Evolutionary conservation across 2,888 invertebrate genomes (phyloP).

Genomic region (Apeira syringaria): DNA sequence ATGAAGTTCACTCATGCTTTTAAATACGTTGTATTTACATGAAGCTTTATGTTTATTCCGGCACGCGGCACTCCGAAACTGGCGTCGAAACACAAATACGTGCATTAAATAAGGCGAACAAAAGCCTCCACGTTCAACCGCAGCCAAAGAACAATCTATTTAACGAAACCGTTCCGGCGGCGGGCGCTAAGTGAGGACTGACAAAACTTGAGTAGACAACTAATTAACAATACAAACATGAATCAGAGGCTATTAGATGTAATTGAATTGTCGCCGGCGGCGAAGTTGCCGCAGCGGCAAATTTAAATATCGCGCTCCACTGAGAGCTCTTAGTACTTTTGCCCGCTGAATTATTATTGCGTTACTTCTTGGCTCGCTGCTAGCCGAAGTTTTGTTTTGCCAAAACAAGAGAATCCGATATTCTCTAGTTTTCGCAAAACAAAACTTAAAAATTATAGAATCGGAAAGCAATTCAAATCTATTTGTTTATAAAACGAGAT

Average conservation of each 20-base stretch:
- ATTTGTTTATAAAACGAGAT: no score
- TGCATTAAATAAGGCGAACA: slow-evolving; percentile 63
- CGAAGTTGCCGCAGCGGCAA: slow-evolving; percentile 71
- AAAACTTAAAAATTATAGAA: slow-evolving; percentile 17
- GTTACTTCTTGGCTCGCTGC: slow-evolving; percentile 35
- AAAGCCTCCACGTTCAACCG: slow-evolving; percentile 55
- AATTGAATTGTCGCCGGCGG: slow-evolving; percentile 80
- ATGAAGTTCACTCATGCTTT: no score
- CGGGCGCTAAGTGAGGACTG: slow-evolving; percentile 72
- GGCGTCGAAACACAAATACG: slow-evolving; percentile 39
- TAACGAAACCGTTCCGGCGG: slow-evolving; percentile 58
- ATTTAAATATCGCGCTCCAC: slow-evolving; percentile 79
- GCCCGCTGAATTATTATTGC: slow-evolving; percentile 48
- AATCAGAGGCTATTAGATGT: slow-evolving; percentile 83
- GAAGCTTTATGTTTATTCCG: slow-evolving; percentile 26
- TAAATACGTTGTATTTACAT: slow-evolving; percentile 2
- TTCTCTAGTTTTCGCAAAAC: no score
- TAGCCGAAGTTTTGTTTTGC: slow-evolving; percentile 32
- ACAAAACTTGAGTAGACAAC: slow-evolving; percentile 81
- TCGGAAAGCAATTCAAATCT: slow-evolving; percentile 10
- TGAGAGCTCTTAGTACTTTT: slow-evolving; percentile 63
- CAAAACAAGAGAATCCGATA: slow-evolving; percentile 26
- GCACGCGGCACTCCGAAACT: slow-evolving; percentile 27
- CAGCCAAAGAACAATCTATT: slow-evolving; percentile 68
- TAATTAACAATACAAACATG: slow-evolving; percentile 84